These are phyloP conservation scores for Ectobius pallidus DNA, from an alignment of 2,888 invertebrate genomes.

Conservation along the genomic window DNA sequence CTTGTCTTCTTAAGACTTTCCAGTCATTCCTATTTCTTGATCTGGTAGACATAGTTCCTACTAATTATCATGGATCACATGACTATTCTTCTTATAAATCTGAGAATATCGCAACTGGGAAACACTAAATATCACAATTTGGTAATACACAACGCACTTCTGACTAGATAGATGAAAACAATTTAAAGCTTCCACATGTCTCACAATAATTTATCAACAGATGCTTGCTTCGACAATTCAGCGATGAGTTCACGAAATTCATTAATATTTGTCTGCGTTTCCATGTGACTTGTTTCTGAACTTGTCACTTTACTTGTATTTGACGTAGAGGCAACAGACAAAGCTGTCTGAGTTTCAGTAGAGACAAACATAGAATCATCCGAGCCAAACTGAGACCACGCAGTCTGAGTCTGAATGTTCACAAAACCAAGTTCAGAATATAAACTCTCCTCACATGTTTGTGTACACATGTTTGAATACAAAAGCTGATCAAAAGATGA, in stretches of 20 bases:
- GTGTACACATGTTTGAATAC: conserved; percentile 59
- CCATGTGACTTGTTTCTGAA: conserved; percentile 41
- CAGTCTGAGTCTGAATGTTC: conserved; percentile 70
- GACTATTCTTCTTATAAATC: too few relatives aligned
- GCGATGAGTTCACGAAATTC: conserved; percentile 39
- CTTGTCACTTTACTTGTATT: background rate
- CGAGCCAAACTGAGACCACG: conserved; percentile 57
- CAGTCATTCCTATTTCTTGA: too few relatives aligned
- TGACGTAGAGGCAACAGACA: conserved; percentile 23
- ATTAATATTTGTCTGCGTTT: conserved; percentile 40
- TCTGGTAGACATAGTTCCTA: too few relatives aligned
- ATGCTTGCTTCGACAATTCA: conserved; percentile 39
- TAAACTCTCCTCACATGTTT: conserved; percentile 63
- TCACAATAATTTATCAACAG: conserved; percentile 36
- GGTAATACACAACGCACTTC: too few relatives aligned
- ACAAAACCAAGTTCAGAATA: conserved; percentile 62
- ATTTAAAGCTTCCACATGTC: conserved; percentile 19
- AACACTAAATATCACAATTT: too few relatives aligned
- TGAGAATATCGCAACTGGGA: too few relatives aligned
- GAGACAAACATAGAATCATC: conserved; percentile 61
- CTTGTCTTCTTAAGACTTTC: too few relatives aligned
- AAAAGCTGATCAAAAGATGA: conserved; percentile 54
- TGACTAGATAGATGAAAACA: background rate
- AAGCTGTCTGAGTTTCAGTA: conserved; percentile 63
- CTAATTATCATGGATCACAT: too few relatives aligned